These are phyloP conservation scores for Stylophora pistillata DNA, from an alignment of 64 coral and sea anemone genomes.

Conservation along the genomic window DNA sequence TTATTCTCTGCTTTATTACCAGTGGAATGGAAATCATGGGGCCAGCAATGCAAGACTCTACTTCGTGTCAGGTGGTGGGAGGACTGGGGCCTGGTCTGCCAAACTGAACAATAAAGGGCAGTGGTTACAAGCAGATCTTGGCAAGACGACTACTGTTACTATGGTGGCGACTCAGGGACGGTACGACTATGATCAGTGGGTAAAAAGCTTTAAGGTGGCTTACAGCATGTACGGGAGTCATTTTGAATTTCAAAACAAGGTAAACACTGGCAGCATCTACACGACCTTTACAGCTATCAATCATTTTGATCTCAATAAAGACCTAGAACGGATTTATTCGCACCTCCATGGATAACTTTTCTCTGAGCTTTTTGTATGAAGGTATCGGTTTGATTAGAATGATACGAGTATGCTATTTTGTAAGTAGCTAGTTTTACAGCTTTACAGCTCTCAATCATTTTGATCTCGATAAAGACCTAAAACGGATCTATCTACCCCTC, in stretches of 20 bases:
- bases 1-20: no score
- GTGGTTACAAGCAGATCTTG: constrained; percentile 2
- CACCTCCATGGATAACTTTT: no score
- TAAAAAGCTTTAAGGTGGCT: constrained; percentile 12
- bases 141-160: neutral
- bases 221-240: neutral
- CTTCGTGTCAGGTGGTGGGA: neutral
- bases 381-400: no score
- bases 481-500: no score
- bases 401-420: no score
- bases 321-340: no score
- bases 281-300: no score
- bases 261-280: neutral
- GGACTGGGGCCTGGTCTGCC: neutral
- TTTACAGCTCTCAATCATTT: no score
- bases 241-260: constrained; percentile 3
- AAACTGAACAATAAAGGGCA: neutral
- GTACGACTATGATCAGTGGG: constrained; percentile 11
- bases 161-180: constrained; percentile 37
- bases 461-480: no score
- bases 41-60: neutral
- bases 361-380: no score
- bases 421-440: no score
- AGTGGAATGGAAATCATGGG: neutral
- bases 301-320: no score